phyloP scores from a whole-genome alignment of 2,888 invertebrate genomes.

The Leptinotarsa peninsularis region DNA sequence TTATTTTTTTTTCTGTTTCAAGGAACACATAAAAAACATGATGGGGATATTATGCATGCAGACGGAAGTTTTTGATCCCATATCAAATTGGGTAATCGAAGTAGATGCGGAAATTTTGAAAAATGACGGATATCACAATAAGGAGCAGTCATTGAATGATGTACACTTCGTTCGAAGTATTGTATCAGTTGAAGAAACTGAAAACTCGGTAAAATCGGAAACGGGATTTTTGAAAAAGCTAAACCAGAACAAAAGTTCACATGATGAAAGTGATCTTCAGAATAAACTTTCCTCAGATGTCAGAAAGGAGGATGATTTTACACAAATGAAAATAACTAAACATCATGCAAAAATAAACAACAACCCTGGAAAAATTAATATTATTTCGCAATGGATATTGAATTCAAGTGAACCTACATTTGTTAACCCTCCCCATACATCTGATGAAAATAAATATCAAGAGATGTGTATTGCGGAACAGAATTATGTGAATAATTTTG shows the following conservation, averaged over 20 bases:
- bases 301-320: background rate
- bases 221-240: background rate
- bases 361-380: background rate
- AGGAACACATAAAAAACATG: too few relatives aligned
- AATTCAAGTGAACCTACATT: background rate
- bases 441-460: background rate
- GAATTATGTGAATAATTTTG: background rate
- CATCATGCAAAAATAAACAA: background rate
- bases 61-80: too few relatives aligned
- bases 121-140: too few relatives aligned
- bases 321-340: conserved; percentile 1
- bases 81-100: too few relatives aligned
- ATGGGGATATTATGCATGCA: too few relatives aligned
- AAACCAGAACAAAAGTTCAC: background rate
- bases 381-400: conserved; percentile 1
- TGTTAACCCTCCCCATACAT: background rate
- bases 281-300: background rate
- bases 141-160: too few relatives aligned
- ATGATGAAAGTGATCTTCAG: background rate
- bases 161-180: too few relatives aligned
- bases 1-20: too few relatives aligned
- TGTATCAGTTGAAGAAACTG: background rate
- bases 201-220: background rate
- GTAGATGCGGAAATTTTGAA: too few relatives aligned
- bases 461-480: background rate